phyloP scores from a whole-genome alignment of 2,888 invertebrate genomes.

The Trichogramma dendrolimi region DNA sequence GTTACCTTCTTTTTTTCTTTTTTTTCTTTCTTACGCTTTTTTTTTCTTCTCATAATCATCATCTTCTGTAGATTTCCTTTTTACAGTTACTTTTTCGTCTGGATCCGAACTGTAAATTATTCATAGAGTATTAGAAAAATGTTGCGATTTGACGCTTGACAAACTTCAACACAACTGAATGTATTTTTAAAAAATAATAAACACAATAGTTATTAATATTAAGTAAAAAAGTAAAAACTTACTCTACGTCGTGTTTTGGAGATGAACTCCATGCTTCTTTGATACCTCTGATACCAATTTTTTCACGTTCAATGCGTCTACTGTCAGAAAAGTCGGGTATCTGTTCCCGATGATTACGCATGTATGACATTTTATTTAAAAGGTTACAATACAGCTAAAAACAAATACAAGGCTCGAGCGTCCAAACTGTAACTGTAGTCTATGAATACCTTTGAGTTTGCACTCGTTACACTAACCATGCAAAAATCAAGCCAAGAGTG shows the following conservation, averaged over 20 bases:
- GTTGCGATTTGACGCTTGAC: too few species aligned
- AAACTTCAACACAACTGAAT: too few species aligned
- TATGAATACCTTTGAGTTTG: too few species aligned
- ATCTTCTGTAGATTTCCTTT: background rate
- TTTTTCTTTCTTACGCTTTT: constrained; percentile 52
- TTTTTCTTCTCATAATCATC: constrained; percentile 52
- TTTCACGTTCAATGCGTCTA: constrained; percentile 69
- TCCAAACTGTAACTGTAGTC: too few species aligned
- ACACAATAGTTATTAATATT: background rate
- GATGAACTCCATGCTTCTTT: constrained; percentile 73
- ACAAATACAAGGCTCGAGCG: too few species aligned
- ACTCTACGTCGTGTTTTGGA: constrained; percentile 64
- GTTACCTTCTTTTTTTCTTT: constrained; percentile 44
- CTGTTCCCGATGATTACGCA: too few species aligned
- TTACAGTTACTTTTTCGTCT: constrained; percentile 39
- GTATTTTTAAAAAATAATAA: too few species aligned
- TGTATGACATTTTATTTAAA: too few species aligned
- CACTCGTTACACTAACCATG: too few species aligned
- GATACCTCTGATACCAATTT: constrained; percentile 68
- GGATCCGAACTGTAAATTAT: constrained; percentile 46
- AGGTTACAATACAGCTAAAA: too few species aligned
- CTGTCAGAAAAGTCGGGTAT: too few species aligned
- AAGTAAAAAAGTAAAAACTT: constrained; percentile 33
- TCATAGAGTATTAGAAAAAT: constrained; percentile 4
- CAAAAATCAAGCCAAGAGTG: too few species aligned